These are phyloP conservation scores for Novumbra hubbsi DNA, from an alignment of 2,797 vertebrate species.

Conservation along the genomic window DNA sequence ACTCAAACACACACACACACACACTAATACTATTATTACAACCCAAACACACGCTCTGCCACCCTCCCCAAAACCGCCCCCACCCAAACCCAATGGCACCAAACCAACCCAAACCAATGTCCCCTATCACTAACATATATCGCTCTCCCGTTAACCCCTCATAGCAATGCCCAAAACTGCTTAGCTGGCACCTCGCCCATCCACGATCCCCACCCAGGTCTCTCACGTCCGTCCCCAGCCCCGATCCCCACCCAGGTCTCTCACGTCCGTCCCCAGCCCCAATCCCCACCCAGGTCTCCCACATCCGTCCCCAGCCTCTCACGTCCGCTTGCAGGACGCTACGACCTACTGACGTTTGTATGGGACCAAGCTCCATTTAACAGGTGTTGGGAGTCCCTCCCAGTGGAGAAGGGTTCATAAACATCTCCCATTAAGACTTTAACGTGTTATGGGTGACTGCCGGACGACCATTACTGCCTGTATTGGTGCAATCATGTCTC, in stretches of 20 bases:
- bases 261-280: neutral
- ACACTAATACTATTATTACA: neutral
- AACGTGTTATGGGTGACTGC: slow-evolving; percentile 78
- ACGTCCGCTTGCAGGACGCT: slow-evolving; percentile 54
- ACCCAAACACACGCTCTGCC: neutral
- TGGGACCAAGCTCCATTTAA: slow-evolving; percentile 62
- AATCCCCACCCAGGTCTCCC: slow-evolving; percentile 4
- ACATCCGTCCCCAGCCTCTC: slow-evolving; percentile 33
- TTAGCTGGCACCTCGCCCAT: too few species aligned
- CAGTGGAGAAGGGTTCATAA: slow-evolving; percentile 56
- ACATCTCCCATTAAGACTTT: slow-evolving; percentile 72
- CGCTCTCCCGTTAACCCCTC: slow-evolving; percentile 61
- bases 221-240: slow-evolving; percentile 16
- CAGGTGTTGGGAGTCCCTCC: slow-evolving; percentile 69
- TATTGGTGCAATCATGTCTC: slow-evolving; percentile 69
- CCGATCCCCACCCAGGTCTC: neutral
- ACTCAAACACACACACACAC: slow-evolving; percentile 4
- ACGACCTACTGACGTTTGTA: slow-evolving; percentile 29
- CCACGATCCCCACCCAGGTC: neutral
- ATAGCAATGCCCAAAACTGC: slow-evolving; percentile 52
- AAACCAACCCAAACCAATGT: neutral
- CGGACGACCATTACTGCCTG: slow-evolving; percentile 69
- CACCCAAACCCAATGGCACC: neutral
- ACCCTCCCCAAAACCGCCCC: neutral
- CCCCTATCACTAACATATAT: slow-evolving; percentile 58